Percentiles rank a stretch among this genome's conserved stretches.
Conservation (phyloP, 1,140 invertebrate genomes). For the Helicoverpa armigera region DNA sequence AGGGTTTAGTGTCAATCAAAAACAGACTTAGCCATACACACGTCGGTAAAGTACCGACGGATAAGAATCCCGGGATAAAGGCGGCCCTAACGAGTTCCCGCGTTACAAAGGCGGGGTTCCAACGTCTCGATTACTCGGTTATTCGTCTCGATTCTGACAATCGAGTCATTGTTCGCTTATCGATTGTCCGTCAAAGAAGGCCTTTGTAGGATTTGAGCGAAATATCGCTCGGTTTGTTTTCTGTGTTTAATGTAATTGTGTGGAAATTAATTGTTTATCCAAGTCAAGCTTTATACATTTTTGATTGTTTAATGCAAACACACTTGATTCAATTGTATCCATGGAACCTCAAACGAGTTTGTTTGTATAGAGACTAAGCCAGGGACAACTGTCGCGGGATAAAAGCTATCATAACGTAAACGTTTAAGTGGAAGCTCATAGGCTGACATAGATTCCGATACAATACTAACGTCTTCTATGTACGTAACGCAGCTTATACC, state of each 20-base stretch:
- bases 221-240: slow-evolving; percentile 33
- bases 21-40: slow-evolving; percentile 50
- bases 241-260: slow-evolving; percentile 36
- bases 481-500: too few relatives aligned
- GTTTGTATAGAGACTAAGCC: too few relatives aligned
- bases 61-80: slow-evolving; percentile 57
- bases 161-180: slow-evolving; percentile 54
- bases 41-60: slow-evolving; percentile 48
- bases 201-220: slow-evolving; percentile 35
- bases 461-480: too few relatives aligned
- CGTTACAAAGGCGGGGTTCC: slow-evolving; percentile 52
- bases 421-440: too few relatives aligned
- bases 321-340: background rate
- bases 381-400: too few relatives aligned
- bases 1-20: slow-evolving; percentile 58
- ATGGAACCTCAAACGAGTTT: too few relatives aligned
- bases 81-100: slow-evolving; percentile 56
- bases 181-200: slow-evolving; percentile 46
- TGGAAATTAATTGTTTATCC: slow-evolving; percentile 35
- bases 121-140: slow-evolving; percentile 55
- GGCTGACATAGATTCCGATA: too few relatives aligned
- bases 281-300: slow-evolving; percentile 1
- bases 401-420: too few relatives aligned
- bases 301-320: background rate
- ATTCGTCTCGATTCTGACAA: slow-evolving; percentile 54